Conservation (phyloP, 2,888 invertebrate genomes). For the Epirrhoe tristata region DNA sequence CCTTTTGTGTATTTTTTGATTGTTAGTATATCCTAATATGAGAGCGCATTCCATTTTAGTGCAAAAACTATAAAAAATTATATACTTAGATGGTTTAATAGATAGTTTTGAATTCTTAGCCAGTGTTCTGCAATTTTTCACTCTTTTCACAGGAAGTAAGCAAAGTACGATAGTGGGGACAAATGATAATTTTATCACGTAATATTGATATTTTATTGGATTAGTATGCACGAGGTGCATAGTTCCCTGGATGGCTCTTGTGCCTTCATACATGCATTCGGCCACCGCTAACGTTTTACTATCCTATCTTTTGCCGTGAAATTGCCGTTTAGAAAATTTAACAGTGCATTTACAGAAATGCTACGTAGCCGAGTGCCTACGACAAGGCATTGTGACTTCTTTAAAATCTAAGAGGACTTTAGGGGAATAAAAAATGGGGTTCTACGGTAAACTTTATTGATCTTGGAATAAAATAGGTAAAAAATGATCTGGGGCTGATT, state of each 20-base stretch:
- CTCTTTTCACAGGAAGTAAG: slow-evolving; percentile 15
- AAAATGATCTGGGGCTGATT: neutral
- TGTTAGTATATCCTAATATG: neutral
- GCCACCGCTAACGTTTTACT: neutral
- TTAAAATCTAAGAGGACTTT: slow-evolving; percentile 15
- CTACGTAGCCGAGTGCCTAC: neutral
- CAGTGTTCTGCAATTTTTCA: slow-evolving; percentile 12
- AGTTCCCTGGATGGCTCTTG: slow-evolving; percentile 47
- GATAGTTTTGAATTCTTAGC: slow-evolving; percentile 8
- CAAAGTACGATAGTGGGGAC: slow-evolving; percentile 38
- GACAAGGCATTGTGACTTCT: slow-evolving; percentile 36
- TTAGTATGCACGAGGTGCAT: slow-evolving; percentile 59
- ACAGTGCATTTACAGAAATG: neutral
- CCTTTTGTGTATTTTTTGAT: neutral
- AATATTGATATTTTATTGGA: slow-evolving; percentile 57
- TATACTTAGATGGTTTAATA: neutral
- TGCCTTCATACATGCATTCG: neutral
- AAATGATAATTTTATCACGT: slow-evolving; percentile 61
- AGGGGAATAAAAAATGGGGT: neutral
- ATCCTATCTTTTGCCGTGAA: neutral
- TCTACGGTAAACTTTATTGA: neutral
- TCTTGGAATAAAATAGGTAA: neutral
- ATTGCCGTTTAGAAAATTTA: neutral
- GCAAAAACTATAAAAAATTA: neutral
- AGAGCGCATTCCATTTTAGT: neutral